phyloP scores from a whole-genome alignment of 35 echinoderm and acorn worm species.

The Anneissia japonica region DNA sequence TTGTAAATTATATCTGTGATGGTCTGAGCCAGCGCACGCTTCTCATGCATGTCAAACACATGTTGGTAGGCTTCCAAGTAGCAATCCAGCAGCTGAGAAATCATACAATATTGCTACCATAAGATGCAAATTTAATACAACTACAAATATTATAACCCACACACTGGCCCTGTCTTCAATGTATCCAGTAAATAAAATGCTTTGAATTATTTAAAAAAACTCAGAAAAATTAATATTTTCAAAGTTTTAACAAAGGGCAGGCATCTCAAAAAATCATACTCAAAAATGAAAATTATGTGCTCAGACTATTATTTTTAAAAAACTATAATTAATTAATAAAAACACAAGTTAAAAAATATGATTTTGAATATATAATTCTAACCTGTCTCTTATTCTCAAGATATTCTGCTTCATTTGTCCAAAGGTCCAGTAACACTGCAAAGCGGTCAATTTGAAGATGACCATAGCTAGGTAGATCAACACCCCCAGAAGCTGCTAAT shows the following conservation, averaged over 20 bases:
- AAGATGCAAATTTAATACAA: neutral
- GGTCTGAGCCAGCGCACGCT: slow-evolving; percentile 71
- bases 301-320: too few species aligned
- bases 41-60: slow-evolving; percentile 99
- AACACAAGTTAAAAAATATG: neutral
- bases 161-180: too few species aligned
- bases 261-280: neutral
- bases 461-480: slow-evolving; percentile 79
- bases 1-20: slow-evolving; percentile 66
- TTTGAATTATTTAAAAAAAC: too few species aligned
- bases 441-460: slow-evolving; percentile 80
- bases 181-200: too few species aligned
- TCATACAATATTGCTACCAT: neutral
- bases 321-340: neutral
- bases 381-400: slow-evolving; percentile 99
- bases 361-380: too few species aligned
- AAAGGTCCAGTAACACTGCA: slow-evolving; percentile 91
- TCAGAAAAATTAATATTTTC: too few species aligned
- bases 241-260: neutral
- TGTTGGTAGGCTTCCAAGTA: slow-evolving; percentile 96
- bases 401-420: slow-evolving; percentile 86
- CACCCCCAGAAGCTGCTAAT: slow-evolving; percentile 29
- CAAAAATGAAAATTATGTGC: too few species aligned
- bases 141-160: neutral
- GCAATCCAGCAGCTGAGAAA: slow-evolving; percentile 71